Evolutionary conservation across 2,888 invertebrate species (phyloP).

Genomic region (Stenotaenia linearis): DNA sequence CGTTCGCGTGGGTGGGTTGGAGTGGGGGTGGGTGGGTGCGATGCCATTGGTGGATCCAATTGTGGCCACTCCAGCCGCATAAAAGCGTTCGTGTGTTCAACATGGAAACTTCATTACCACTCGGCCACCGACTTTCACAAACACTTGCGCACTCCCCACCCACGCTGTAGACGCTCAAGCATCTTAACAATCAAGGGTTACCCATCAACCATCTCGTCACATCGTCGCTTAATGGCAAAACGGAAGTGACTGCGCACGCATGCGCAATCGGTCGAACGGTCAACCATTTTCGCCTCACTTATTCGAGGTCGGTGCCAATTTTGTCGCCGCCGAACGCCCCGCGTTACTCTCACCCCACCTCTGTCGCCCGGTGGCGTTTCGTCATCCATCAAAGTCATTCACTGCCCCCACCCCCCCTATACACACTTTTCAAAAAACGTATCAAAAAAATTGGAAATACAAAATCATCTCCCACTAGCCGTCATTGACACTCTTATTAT

Average conservation of each 20-base stretch:
- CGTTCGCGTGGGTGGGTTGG: neutral
- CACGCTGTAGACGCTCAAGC: neutral
- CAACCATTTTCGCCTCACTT: neutral
- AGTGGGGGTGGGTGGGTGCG: neutral
- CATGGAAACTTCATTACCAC: slow-evolving; percentile 35
- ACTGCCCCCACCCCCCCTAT: neutral
- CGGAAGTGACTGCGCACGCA: neutral
- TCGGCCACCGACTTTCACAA: slow-evolving; percentile 6
- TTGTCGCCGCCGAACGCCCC: neutral
- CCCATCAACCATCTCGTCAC: neutral
- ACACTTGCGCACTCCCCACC: neutral
- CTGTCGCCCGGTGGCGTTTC: neutral
- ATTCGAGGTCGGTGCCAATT: neutral
- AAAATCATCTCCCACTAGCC: neutral
- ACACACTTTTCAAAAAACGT: neutral
- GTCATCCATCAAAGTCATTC: neutral
- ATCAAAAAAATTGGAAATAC: neutral
- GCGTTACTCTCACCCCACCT: neutral
- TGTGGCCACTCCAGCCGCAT: slow-evolving; percentile 15
- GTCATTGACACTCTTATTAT: neutral
- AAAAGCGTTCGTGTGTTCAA: slow-evolving; percentile 32
- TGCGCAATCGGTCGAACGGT: neutral
- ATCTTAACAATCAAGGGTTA: neutral
- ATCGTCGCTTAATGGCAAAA: neutral
- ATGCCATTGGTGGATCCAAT: slow-evolving; percentile 5